Evolutionary conservation across 2,113 vertebrate species (phyloP).

Genomic region (Rhinolophus sinicus): DNA sequence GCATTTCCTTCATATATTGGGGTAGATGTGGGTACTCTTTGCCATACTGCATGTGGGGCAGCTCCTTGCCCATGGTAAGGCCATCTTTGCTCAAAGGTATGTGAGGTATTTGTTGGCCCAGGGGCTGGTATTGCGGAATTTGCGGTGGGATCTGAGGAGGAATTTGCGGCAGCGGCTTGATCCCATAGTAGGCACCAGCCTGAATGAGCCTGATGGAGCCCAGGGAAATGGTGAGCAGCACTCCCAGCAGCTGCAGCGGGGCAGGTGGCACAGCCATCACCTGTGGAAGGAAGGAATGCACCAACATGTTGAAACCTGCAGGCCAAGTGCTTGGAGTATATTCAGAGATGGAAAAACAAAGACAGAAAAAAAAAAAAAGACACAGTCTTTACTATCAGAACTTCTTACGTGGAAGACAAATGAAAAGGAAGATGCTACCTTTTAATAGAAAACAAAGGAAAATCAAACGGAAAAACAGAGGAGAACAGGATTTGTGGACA

Average conservation of each 20-base stretch:
- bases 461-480: not conserved
- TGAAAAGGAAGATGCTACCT: not conserved
- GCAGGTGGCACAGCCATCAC: slow-evolving; percentile 84
- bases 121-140: slow-evolving; percentile 88
- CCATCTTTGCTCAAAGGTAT: slow-evolving; percentile 92
- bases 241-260: slow-evolving; percentile 83
- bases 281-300: slow-evolving; percentile 72
- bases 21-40: slow-evolving; percentile 92
- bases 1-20: slow-evolving; percentile 95
- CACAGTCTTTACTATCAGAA: not conserved
- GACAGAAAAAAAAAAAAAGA: not conserved
- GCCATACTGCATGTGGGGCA: slow-evolving; percentile 92
- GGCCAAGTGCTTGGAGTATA: not conserved
- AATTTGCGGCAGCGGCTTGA: slow-evolving; percentile 91
- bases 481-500: not conserved
- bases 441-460: not conserved
- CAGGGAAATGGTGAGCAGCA: slow-evolving; percentile 84
- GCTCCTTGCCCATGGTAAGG: slow-evolving; percentile 91
- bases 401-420: not conserved
- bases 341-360: not conserved
- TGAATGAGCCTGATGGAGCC: slow-evolving; percentile 84
- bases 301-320: not conserved
- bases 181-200: slow-evolving; percentile 93
- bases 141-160: slow-evolving; percentile 87
- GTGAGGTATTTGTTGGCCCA: slow-evolving; percentile 93